Base-by-base conservation (phyloP, 2,797 vertebrate genomes). In the Manis pentadactyla region DNA sequence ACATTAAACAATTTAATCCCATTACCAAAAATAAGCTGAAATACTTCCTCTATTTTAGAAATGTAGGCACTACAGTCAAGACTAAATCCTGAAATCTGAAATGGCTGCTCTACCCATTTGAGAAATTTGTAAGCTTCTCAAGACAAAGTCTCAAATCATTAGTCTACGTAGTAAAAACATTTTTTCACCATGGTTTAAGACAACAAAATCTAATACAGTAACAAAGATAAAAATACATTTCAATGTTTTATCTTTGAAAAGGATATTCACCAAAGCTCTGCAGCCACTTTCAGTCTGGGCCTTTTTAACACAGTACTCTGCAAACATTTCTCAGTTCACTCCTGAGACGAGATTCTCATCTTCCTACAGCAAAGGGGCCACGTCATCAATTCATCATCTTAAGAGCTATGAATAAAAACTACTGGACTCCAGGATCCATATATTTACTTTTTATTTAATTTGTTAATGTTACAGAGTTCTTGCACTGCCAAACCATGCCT, bases 401-500 rank as follows among this genome's bases (percentile, higher is more conserved):
- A 46, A 46, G 46, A 46, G 46, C 46, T 46, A 46, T 46, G 46
- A 88, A 94, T 84, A 97, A 97, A 98, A 97, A 98, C 53, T 75
- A 96, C 34, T 94, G 96, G 92, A 98, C 97, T 96, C 96, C 97
- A 96, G 77, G 89, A 96, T 95, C 96, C 97, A 96, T 94, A 92
- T 98, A 98, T 96, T 98, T 98, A 95, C 97, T 97, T 98, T 98
- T 98, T 98, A 98, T 98, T 99, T 96, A 96, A 98, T 98, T 98
- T 98, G 95, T 98, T 98, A 98, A 98, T 98, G 97, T 98, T 98
- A 98, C 98, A 98, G 94, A 98, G 92, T 98, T 98, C 95, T 98
- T 98, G 96, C 97, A 98, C 98, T 98, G 98, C 97, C 98, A 98
- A 98, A 98, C 98, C 98, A 98, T 97, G 97, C 97, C 98, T 97